Percentiles rank a stretch among this genome's conserved stretches.
These are phyloP conservation scores for Pseudanteris insignis DNA, from an alignment of 2,888 invertebrate genomes.

Conservation along the genomic window DNA sequence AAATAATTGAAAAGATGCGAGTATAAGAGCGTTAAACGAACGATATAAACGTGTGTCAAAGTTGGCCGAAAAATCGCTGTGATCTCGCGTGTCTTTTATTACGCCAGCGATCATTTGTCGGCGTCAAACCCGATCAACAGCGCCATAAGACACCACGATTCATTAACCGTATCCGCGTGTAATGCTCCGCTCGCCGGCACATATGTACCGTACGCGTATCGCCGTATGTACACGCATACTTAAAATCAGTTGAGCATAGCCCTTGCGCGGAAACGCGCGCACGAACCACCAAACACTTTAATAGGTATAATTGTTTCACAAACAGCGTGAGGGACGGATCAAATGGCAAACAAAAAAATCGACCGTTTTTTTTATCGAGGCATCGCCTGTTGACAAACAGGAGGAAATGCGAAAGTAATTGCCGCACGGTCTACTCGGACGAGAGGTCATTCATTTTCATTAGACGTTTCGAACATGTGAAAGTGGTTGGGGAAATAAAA, in stretches of 20 bases:
- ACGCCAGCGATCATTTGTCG: slow-evolving; percentile 63
- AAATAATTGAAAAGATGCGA: slow-evolving; percentile 17
- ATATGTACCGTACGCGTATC: slow-evolving; percentile 39
- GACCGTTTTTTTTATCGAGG: slow-evolving; percentile 18
- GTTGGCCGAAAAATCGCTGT: slow-evolving; percentile 13
- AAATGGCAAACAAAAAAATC: slow-evolving; percentile 20
- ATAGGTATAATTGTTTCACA: slow-evolving; percentile 44
- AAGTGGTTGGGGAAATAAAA: no score
- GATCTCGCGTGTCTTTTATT: slow-evolving; percentile 55
- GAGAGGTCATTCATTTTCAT: slow-evolving; percentile 12
- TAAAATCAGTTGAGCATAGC: slow-evolving; percentile 45
- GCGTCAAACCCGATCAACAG: slow-evolving; percentile 63
- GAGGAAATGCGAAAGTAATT: slow-evolving; percentile 6
- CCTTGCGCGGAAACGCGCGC: slow-evolving; percentile 37
- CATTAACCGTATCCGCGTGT: slow-evolving; percentile 47
- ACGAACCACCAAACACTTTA: slow-evolving; percentile 44
- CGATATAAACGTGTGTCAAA: slow-evolving; percentile 11
- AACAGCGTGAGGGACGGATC: slow-evolving; percentile 28
- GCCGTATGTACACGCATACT: slow-evolving; percentile 40
- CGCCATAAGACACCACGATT: slow-evolving; percentile 52
- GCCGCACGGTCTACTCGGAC: background rate
- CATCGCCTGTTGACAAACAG: slow-evolving; percentile 28
- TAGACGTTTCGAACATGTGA: background rate
- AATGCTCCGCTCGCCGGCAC: slow-evolving; percentile 40
- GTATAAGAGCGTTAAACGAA: no score